Evolutionary conservation across 2,888 invertebrate genomes (phyloP), one percentile per base, ranked within the genome.

Genomic region (Alsophila aescularia): DNA sequence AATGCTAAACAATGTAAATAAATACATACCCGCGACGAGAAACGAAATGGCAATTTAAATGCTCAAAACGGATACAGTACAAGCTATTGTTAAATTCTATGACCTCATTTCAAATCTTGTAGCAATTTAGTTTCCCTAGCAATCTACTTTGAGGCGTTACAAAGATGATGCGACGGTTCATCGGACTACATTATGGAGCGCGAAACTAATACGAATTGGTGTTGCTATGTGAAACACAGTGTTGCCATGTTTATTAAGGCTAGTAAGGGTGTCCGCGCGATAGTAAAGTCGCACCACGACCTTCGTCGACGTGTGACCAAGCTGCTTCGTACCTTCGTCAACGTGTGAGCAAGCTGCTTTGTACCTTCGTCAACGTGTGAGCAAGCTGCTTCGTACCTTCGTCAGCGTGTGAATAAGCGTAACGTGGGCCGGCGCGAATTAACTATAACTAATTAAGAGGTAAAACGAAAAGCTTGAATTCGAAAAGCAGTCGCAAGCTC

Each of bases 61-160:
- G 62, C 63, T 63, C 66, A 62, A 58, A 51, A 64, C 57, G 54
- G 64, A 60, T 61, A 64, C 62, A 48, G 62, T 65, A 67, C 61
- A 70, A 70, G 64, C 58, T 49, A 66, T 64, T 59, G 59, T 45
- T 49, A 55, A 41, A 44, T 18, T 15, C 36, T 58, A 55, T 18
- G 40, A 47, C 40, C 42, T 39, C 42, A 43, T 42, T 41, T 31
- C 8, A 45, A 18, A 36, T 31, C 1, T n/a, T 29, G n/a, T 29
- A 29, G n/a, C 29, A 29, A n/a, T 52, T 39, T 13, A 48, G 34
- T 47, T 49, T 44, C 67, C 70, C 79, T 84, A 84, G 81, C 81
- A 73, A 75, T 75, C 77, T 80, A 81, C 69, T 72, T 62, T 67
- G 73, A 70, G 75, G 73, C 73, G 70, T 65, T 41, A 50, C 24